Evolutionary conservation across 2,888 invertebrate genomes (phyloP).

Genomic region (Nomada fucata): DNA sequence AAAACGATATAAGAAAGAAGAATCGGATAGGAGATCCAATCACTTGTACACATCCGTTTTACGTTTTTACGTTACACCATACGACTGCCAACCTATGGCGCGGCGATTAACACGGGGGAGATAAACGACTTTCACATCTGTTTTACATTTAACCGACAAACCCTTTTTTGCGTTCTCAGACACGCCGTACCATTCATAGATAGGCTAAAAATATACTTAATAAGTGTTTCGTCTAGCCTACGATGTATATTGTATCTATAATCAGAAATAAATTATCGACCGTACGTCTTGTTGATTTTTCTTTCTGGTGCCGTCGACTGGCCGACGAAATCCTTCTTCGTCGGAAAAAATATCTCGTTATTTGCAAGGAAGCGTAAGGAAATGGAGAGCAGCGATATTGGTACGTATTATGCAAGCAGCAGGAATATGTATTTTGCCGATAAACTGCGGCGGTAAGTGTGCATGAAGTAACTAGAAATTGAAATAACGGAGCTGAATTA

Average conservation of each 20-base stretch:
- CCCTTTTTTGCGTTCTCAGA: conserved; percentile 65
- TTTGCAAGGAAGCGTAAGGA: background rate
- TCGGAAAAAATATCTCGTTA: background rate
- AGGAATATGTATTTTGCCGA: background rate
- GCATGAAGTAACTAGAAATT: background rate
- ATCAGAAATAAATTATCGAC: conserved; percentile 79
- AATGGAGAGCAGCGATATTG: background rate
- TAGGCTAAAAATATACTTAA: conserved; percentile 78
- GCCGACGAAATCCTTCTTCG: conserved; percentile 1
- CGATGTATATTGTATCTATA: conserved; percentile 81
- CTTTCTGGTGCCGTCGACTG: background rate
- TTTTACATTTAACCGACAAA: conserved; percentile 64
- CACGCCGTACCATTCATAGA: conserved; percentile 75
- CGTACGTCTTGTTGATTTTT: conserved; percentile 43
- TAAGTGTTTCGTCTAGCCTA: conserved; percentile 82
- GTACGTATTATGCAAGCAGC: background rate
- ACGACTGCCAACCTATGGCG: conserved; percentile 45
- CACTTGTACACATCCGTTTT: conserved; percentile 44
- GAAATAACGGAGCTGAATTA: background rate
- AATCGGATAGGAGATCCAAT: conserved; percentile 16
- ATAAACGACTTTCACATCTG: conserved; percentile 53
- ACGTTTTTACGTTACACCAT: conserved; percentile 43
- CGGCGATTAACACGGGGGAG: conserved; percentile 40
- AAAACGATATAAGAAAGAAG: conserved; percentile 25
- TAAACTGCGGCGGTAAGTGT: background rate